Percentiles rank a stretch among this genome's conserved stretches.
Conservation (phyloP, 2,888 invertebrate species). For the Myathropa florea region DNA sequence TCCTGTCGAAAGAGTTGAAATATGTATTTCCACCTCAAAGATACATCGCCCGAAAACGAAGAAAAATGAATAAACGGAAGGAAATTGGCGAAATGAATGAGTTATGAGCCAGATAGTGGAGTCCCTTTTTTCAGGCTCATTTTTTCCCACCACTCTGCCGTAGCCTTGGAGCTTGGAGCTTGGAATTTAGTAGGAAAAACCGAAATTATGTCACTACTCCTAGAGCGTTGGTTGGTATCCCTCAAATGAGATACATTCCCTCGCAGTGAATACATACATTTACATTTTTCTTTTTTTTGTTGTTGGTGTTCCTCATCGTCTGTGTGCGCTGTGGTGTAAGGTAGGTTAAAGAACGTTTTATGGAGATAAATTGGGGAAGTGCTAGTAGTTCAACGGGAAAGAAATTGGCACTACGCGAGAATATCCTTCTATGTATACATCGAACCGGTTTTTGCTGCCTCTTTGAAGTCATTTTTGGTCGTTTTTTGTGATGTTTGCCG, state of each 20-base stretch:
- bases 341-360: constrained; percentile 62
- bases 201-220: constrained; percentile 48
- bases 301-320: not conserved
- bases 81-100: constrained; percentile 66
- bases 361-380: constrained; percentile 64
- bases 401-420: constrained; percentile 46
- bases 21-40: constrained; percentile 1
- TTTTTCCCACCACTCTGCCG: not conserved
- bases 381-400: constrained; percentile 27
- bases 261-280: constrained; percentile 1
- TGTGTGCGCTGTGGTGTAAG: constrained; percentile 5
- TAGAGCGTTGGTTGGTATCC: constrained; percentile 18
- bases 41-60: not conserved
- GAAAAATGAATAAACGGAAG: constrained; percentile 51
- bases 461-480: not conserved
- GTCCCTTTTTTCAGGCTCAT: not conserved
- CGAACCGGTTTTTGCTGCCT: not conserved
- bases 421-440: not conserved
- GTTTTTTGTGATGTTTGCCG: not conserved
- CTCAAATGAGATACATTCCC: constrained; percentile 57
- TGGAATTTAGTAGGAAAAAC: constrained; percentile 5
- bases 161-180: no score
- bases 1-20: not conserved
- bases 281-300: not conserved
- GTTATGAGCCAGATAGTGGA: constrained; percentile 51